Conservation (phyloP, 1,140 invertebrate species). For the Paraescarpia echinospica region DNA sequence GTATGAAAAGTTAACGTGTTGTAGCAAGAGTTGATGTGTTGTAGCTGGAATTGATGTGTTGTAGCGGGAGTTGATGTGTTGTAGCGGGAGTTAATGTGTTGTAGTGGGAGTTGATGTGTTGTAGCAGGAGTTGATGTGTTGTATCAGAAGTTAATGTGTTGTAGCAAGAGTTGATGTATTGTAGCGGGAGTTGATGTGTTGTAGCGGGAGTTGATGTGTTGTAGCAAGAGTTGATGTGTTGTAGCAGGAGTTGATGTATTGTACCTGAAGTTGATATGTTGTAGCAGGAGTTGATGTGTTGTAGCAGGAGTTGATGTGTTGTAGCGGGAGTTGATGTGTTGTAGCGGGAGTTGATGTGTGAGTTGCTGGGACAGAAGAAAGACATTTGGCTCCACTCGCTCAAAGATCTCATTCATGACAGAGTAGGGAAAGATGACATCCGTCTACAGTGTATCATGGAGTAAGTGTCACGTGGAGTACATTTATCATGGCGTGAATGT, state of each 20-base stretch:
- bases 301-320: neutral
- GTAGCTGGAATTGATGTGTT: neutral
- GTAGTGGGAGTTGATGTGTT: neutral
- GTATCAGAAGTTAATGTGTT: neutral
- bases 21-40: neutral
- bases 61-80: neutral
- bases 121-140: neutral
- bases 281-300: neutral
- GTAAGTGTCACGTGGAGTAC: neutral
- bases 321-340: neutral
- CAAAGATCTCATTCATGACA: conserved; percentile 75
- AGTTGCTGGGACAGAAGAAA: conserved; percentile 77
- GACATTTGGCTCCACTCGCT: conserved; percentile 94
- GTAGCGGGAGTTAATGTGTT: neutral
- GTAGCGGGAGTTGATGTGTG: conserved; percentile 69
- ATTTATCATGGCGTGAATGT: neutral
- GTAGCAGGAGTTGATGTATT: neutral
- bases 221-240: neutral
- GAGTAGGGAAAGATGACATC: conserved; percentile 64
- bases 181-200: neutral
- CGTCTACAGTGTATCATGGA: conserved; percentile 2
- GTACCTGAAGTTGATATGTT: neutral
- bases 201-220: neutral
- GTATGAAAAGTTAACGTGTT: neutral
- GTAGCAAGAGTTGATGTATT: neutral